Percentiles rank a stretch among this genome's conserved stretches.
Conservation (phyloP, 2,888 invertebrate species). For the Drosophila macrothrix region DNA sequence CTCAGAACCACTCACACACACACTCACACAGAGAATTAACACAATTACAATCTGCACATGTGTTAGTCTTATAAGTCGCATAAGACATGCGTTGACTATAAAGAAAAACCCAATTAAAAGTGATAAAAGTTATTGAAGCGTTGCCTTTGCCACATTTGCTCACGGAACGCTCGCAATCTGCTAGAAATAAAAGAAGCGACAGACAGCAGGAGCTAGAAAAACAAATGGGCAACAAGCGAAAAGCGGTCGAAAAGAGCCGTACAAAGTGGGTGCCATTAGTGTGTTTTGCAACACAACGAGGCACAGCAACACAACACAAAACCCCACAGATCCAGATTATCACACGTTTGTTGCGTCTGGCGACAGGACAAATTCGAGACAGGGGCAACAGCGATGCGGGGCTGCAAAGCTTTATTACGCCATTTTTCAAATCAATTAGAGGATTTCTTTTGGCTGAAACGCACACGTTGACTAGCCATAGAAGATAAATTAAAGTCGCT, state of each 20-base stretch:
- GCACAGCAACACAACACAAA: conserved; percentile 17
- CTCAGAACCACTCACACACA: conserved; percentile 4
- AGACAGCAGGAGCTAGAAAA: conserved; percentile 40
- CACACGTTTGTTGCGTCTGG: conserved; percentile 50
- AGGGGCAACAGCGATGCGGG: neutral
- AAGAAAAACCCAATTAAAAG: conserved; percentile 81
- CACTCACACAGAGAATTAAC: conserved; percentile 55
- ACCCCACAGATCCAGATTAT: conserved; percentile 53
- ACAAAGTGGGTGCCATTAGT: conserved; percentile 74
- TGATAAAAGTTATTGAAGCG: conserved; percentile 80
- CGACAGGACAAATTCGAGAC: conserved; percentile 18
- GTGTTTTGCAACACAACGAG: conserved; percentile 39
- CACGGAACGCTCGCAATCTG: conserved; percentile 5
- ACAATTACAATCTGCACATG: conserved; percentile 80
- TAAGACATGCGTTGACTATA: conserved; percentile 79
- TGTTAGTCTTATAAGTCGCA: conserved; percentile 59
- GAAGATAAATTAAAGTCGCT: conserved; percentile 19
- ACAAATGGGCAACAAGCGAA: conserved; percentile 61
- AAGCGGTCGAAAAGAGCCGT: conserved; percentile 55
- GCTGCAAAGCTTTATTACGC: conserved; percentile 28
- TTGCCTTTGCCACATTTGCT: conserved; percentile 19
- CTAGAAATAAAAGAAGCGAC: conserved; percentile 1
- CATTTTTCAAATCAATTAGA: conserved; percentile 61
- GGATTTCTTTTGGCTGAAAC: conserved; percentile 26
- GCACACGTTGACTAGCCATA: conserved; percentile 28